Evolutionary conservation across 2,888 invertebrate species (phyloP).

Genomic region (Drosophila peninsularis): DNA sequence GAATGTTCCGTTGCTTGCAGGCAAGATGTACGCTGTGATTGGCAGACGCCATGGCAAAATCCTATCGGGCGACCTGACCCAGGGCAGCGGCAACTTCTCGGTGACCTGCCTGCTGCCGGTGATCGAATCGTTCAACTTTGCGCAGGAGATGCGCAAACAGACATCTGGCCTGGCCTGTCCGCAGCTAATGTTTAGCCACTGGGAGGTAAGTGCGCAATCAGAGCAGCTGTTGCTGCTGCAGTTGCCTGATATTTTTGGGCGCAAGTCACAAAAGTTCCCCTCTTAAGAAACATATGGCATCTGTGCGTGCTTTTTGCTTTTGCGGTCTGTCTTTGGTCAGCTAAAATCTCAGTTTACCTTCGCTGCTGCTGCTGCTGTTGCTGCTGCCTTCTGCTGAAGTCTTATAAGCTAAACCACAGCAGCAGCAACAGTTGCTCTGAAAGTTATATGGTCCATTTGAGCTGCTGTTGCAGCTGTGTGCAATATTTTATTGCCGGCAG

Average conservation of each 20-base stretch:
- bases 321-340: constrained; percentile 71
- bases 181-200: constrained; percentile 97
- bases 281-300: constrained; percentile 46
- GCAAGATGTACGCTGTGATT: constrained; percentile 95
- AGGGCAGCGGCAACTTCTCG: constrained; percentile 95
- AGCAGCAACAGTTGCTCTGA: constrained; percentile 70
- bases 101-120: constrained; percentile 96
- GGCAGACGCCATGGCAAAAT: constrained; percentile 94
- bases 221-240: constrained; percentile 37
- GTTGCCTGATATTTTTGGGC: constrained; percentile 46
- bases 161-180: constrained; percentile 98
- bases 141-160: constrained; percentile 96
- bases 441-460: constrained; percentile 78
- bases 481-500: constrained; percentile 51
- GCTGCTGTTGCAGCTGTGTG: constrained; percentile 73
- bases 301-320: constrained; percentile 46
- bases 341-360: constrained; percentile 75
- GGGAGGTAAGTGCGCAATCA: constrained; percentile 91
- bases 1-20: constrained; percentile 86
- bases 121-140: constrained; percentile 98
- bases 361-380: constrained; percentile 16
- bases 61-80: constrained; percentile 94
- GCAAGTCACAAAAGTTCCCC: constrained; percentile 45
- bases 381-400: constrained; percentile 68
- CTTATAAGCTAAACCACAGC: constrained; percentile 74